phyloP scores from a whole-genome alignment of 2,113 vertebrate species.

The Hyla sarda region DNA sequence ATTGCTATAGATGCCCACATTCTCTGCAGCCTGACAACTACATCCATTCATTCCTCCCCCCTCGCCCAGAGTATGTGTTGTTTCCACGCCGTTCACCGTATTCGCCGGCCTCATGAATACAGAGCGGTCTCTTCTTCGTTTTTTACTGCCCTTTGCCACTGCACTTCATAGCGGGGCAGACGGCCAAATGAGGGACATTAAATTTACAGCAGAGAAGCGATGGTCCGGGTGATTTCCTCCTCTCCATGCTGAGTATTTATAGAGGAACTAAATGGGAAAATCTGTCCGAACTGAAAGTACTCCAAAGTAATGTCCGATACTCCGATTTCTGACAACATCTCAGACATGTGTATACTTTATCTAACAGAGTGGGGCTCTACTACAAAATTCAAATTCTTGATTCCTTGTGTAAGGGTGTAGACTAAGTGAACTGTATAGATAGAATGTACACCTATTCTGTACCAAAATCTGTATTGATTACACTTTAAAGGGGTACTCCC shows the following conservation, averaged over 20 bases:
- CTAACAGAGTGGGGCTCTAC: too few species aligned
- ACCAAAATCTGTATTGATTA: too few species aligned
- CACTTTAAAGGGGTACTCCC: too few species aligned
- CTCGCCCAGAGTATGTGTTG: not conserved
- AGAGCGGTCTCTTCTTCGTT: not conserved
- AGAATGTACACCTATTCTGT: too few species aligned
- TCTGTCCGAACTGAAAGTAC: too few species aligned
- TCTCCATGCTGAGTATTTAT: not conserved
- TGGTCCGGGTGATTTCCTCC: not conserved
- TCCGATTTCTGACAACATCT: too few species aligned
- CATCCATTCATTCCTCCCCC: not conserved
- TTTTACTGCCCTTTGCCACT: not conserved
- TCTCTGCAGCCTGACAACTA: not conserved
- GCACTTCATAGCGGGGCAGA: not conserved
- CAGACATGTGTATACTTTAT: too few species aligned
- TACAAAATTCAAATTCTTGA: too few species aligned
- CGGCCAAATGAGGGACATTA: slow-evolving; percentile 9
- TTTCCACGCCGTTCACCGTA: not conserved
- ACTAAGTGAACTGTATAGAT: too few species aligned
- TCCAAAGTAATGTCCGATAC: not conserved
- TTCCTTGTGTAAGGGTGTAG: too few species aligned
- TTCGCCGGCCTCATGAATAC: not conserved
- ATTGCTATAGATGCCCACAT: slow-evolving; percentile 11
- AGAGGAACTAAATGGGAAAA: not conserved
- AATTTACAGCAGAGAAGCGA: not conserved